Evolutionary conservation across 2,888 invertebrate species (phyloP).

Genomic region (Lasius platythorax): DNA sequence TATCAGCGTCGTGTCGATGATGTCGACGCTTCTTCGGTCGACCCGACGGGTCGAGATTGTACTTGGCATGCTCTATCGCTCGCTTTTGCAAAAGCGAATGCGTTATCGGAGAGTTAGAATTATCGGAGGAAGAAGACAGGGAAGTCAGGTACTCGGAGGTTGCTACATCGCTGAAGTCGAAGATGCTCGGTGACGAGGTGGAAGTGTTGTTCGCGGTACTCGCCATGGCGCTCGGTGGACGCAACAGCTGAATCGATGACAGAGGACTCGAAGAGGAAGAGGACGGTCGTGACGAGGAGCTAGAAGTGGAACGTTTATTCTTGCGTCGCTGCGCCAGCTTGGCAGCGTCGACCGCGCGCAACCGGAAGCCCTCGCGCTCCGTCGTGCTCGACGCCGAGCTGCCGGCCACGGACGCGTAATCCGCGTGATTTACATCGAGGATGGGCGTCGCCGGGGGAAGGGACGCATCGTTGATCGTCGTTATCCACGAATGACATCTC

Average conservation of each 20-base stretch:
- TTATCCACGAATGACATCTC: constrained; percentile 90
- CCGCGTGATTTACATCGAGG: not conserved
- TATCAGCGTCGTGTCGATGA: constrained; percentile 28
- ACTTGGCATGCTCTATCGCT: constrained; percentile 72
- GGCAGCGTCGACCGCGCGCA: constrained; percentile 91
- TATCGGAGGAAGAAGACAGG: constrained; percentile 85
- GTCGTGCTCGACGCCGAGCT: constrained; percentile 7
- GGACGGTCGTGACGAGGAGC: constrained; percentile 85
- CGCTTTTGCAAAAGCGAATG: constrained; percentile 49
- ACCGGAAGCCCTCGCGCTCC: constrained; percentile 89
- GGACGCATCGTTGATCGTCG: constrained; percentile 74
- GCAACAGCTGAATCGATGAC: constrained; percentile 75
- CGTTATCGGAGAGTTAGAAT: constrained; percentile 78
- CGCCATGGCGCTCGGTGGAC: constrained; percentile 76
- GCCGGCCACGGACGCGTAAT: not conserved
- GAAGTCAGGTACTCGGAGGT: constrained; percentile 87
- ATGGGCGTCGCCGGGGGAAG: not conserved
- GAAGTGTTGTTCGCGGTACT: constrained; percentile 68
- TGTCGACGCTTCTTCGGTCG: constrained; percentile 9
- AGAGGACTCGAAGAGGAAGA: constrained; percentile 66
- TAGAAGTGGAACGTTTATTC: constrained; percentile 87
- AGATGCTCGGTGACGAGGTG: constrained; percentile 83
- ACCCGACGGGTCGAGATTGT: constrained; percentile 53
- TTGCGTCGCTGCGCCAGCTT: constrained; percentile 90
- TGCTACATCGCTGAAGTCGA: constrained; percentile 86